Base-by-base conservation (phyloP, 2,888 invertebrate species). In the Silvanus unidentatus region DNA sequence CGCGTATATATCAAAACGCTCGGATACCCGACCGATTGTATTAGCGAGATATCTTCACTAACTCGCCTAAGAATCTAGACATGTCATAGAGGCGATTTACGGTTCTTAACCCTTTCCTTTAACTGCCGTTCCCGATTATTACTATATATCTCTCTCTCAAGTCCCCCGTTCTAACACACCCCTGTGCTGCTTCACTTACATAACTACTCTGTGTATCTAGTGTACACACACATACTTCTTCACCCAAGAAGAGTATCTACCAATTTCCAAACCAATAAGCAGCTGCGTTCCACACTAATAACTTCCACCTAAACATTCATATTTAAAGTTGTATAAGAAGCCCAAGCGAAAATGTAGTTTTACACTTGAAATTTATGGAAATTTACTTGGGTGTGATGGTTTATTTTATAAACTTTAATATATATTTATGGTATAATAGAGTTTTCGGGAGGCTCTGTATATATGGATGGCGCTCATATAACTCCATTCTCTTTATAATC, bases 221-320 rank as follows among this genome's bases (percentile, higher is more conserved):
- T 9, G 8, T 28, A 22, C 22, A 5, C 8, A 22, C 22, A 22
- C 22, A 22, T 22, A 22, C 8, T 5, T 22, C 3, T 22, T 3
- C 8, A 22, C 22, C 4, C 22, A 22, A 22, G 22, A 22, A 22
- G 52, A 52, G 54, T 57, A 56, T 59, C 56, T 59, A 53, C 54
- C 34, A 32, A 63, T 63, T 65, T 65, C 64, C 64, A 59, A 64
- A 63, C 62, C 64, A 64, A 65, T 63, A 65, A 60, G 61, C 64
- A 62, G 61, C 57, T 62, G 62, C 55, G 57, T 53, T 53, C 53
- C 52, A 37, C 40, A 41, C 53, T 57, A 55, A 58, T 56, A 58
- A 55, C 50, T 54, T 50, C 22, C 22, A 22, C 22, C 22, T 22
- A 22, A 22, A 22, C 22, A 22, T 22, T 22, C 22, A 22, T 22